A percentile compares a stretch with the other conserved stretches of the same genome.
Evolutionary conservation across 1,140 invertebrate species (phyloP).

Genomic region (Anastrepha obliqua): DNA sequence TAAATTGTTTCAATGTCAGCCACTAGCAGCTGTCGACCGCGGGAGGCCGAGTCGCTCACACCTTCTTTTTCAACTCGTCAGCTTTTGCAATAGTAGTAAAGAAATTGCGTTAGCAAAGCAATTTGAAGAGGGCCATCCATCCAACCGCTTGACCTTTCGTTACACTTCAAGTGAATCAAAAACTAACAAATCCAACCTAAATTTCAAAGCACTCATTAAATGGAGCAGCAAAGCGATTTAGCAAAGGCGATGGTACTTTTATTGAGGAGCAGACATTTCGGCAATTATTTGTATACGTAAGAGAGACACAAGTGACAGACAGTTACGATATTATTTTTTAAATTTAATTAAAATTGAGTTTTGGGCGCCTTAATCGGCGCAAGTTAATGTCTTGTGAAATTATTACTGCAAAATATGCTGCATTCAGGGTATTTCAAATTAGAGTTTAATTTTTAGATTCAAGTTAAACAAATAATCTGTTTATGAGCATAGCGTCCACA

Average conservation of each 20-base stretch:
- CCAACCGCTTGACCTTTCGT: background rate
- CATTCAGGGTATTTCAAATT: too few species aligned
- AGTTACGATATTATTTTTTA: too few species aligned
- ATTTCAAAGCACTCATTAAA: background rate
- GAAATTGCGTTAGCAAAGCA: background rate
- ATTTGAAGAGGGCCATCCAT: background rate
- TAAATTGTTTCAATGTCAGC: background rate
- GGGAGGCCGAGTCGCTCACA: background rate
- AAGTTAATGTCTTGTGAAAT: too few species aligned
- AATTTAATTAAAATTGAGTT: too few species aligned
- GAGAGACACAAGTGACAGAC: too few species aligned
- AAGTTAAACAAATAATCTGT: too few species aligned
- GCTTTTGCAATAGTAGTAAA: background rate
- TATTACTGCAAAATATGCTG: too few species aligned
- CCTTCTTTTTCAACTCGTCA: background rate
- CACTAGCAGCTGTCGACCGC: background rate
- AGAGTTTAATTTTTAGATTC: too few species aligned
- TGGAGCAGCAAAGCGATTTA: background rate
- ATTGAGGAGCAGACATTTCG: too few species aligned
- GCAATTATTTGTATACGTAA: too few species aligned
- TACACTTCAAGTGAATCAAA: constrained; percentile 8
- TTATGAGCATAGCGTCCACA: too few species aligned
- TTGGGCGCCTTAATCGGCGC: too few species aligned
- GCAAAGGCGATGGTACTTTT: background rate
- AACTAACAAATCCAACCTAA: background rate